Conservation (phyloP, 2,113 vertebrate species). For the Crotalus helleri region DNA sequence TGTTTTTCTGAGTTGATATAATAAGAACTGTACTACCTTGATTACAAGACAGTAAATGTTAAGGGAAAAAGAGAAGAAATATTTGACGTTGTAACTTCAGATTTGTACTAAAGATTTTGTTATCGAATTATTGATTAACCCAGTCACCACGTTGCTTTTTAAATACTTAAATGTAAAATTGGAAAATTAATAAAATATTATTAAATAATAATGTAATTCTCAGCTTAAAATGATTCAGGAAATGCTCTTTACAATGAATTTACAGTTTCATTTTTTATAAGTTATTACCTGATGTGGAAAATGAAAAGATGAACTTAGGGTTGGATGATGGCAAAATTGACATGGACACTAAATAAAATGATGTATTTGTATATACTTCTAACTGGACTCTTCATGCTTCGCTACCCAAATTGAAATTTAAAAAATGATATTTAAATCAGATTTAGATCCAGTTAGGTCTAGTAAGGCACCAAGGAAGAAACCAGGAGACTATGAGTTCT, state of each 20-base stretch:
- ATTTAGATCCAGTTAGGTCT: not conserved
- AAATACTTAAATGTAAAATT: too few relatives aligned
- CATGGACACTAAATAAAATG: not conserved
- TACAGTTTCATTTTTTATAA: not conserved
- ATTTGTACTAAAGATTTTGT: too few relatives aligned
- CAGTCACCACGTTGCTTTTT: too few relatives aligned
- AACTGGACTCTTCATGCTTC: not conserved
- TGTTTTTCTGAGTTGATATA: too few relatives aligned
- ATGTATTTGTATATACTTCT: not conserved
- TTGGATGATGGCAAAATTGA: not conserved
- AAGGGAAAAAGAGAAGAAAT: too few relatives aligned
- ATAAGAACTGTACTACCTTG: too few relatives aligned
- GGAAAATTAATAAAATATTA: too few relatives aligned
- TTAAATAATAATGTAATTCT: not conserved
- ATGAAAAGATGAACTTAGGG: not conserved
- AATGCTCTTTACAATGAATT: not conserved
- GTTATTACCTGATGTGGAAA: not conserved
- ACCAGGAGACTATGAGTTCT: not conserved
- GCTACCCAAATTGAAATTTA: not conserved
- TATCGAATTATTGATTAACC: too few relatives aligned
- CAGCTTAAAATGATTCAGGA: not conserved
- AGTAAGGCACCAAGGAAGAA: not conserved
- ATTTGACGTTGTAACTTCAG: too few relatives aligned
- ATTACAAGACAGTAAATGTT: too few relatives aligned
- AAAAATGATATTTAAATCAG: not conserved